Base-by-base conservation (phyloP, 2,113 vertebrate genomes). In the Typhlomys cinereus region DNA sequence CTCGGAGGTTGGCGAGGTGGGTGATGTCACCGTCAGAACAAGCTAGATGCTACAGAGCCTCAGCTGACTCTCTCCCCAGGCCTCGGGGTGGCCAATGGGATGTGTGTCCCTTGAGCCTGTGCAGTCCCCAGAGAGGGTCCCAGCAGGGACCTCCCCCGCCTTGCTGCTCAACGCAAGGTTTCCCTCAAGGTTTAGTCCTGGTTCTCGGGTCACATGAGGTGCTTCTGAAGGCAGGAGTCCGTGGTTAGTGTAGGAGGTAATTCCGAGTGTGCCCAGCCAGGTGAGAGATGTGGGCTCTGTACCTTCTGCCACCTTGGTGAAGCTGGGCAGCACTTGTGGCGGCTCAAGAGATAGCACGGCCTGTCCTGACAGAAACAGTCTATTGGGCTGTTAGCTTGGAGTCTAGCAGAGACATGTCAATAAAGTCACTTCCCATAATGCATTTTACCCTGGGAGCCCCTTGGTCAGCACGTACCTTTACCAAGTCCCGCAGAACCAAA, bases 281-380 rank as follows among this genome's bases (percentile, higher is more conserved):
- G 52, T 7, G 31, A 75, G 62, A 39, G 23, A 57, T 46, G 0
- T 15, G 2, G 64, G 34, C 57, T 12, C 11, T 2, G 9, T 1
- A 1, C 31, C n/a, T 34, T 17, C 31, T 11, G 4, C 18, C 0
- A 1, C 29, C 31, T 2, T 20, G 5, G 4, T 10, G 21, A 31
- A 80, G 89, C 64, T 2, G 2, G 34, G 27, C 52, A 29, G 11
- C n/a, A 57, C 54, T 13, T 0, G 0, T 20, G 9, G 20, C 0
- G 4, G 23, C 61, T 50, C 31, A 1, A 29, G 69, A 57, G 1
- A 1, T 2, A 13, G 84, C 54, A 9, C 50, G 44, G 39, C 2
- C 18, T 18, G 34, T 15, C 1, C 7, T 2, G 64, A 27, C 18
- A 36, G 50, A 13, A 4, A 10, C 0, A 0, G 31, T 2, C 1